Evolutionary conservation across 2,797 vertebrate genomes (phyloP).

Genomic region (Molossus molossus): DNA sequence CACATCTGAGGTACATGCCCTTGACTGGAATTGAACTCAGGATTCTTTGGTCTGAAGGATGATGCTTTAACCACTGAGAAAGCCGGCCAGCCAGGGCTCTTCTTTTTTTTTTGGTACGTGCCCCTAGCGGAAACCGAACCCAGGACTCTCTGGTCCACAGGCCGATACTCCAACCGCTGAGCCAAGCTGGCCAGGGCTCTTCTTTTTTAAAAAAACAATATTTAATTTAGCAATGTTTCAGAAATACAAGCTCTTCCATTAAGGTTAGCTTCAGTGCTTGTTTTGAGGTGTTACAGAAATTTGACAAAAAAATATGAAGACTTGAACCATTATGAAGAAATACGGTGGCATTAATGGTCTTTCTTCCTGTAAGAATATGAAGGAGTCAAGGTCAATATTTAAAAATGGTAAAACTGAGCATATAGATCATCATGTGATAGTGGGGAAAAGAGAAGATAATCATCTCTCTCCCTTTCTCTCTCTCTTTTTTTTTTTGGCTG

Average conservation of each 20-base stretch:
- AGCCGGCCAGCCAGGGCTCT: too few species aligned
- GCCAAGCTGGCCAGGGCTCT: too few species aligned
- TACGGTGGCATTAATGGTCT: background rate
- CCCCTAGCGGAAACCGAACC: too few species aligned
- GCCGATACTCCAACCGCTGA: too few species aligned
- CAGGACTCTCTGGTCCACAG: too few species aligned
- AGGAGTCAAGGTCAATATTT: background rate
- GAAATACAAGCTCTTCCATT: constrained; percentile 9
- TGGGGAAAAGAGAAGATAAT: background rate
- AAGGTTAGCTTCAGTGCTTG: background rate
- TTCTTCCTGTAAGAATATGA: constrained; percentile 26
- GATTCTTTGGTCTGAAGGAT: too few species aligned
- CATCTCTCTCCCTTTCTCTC: too few species aligned
- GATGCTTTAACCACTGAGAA: too few species aligned
- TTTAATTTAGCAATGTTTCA: background rate
- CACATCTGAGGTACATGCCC: too few species aligned
- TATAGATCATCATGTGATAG: background rate
- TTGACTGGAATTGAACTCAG: too few species aligned
- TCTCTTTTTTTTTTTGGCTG: background rate
- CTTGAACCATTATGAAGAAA: background rate
- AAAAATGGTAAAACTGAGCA: background rate
- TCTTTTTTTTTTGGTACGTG: too few species aligned
- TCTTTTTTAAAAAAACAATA: background rate
- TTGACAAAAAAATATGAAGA: background rate
- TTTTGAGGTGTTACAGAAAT: constrained; percentile 4